Percentiles rank a stretch among this genome's conserved stretches.
phyloP scores from a whole-genome alignment of 1,140 invertebrate species.

The Ladona fulva region DNA sequence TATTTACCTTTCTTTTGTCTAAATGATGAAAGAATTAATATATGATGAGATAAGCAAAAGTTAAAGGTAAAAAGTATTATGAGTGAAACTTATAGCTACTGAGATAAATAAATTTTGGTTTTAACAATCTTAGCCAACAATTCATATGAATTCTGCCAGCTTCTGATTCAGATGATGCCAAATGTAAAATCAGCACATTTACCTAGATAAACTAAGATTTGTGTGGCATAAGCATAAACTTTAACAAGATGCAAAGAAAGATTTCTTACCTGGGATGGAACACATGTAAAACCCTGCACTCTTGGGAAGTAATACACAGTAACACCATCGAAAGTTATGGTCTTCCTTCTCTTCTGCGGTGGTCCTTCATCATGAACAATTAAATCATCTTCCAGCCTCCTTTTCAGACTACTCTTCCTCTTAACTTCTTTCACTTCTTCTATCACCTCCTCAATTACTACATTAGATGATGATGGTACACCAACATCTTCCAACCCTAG shows the following conservation, averaged over 20 bases:
- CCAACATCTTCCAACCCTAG: slow-evolving; percentile 46
- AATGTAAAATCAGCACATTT: no score
- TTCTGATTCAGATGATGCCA: no score
- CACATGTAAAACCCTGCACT: slow-evolving; percentile 94
- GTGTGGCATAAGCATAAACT: background rate
- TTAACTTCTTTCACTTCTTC: slow-evolving; percentile 29
- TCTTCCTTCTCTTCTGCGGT: slow-evolving; percentile 53
- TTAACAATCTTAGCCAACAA: no score
- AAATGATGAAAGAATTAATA: no score
- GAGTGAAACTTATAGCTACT: no score
- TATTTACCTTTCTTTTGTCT: no score
- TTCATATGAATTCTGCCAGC: no score
- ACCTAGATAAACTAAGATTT: no score
- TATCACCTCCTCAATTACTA: slow-evolving; percentile 2
- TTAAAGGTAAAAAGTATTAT: no score
- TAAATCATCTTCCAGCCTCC: slow-evolving; percentile 32
- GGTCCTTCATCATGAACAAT: slow-evolving; percentile 27
- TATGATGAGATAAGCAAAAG: no score
- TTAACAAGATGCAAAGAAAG: background rate
- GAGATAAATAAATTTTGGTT: no score
- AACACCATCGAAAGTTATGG: slow-evolving; percentile 82
- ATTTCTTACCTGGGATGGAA: slow-evolving; percentile 70
- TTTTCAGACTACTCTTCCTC: slow-evolving; percentile 39
- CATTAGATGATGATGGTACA: background rate
- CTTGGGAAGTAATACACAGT: slow-evolving; percentile 93